Conservation (phyloP, 2,797 vertebrate genomes). For the Borostomias antarcticus region DNA sequence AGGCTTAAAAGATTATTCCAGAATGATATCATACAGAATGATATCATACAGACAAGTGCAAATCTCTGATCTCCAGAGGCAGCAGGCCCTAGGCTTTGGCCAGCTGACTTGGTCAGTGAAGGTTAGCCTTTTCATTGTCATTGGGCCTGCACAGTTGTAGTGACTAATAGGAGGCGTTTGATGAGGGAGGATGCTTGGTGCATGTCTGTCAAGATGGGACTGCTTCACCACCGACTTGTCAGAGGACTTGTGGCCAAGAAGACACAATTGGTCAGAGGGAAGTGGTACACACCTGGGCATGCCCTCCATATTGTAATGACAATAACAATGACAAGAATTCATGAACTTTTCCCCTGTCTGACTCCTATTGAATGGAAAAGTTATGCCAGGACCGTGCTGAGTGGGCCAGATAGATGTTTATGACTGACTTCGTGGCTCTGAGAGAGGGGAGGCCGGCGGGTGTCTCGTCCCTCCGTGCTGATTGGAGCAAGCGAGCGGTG, state of each 20-base stretch:
- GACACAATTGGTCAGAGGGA: conserved; percentile 2
- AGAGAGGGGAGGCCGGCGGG: conserved; percentile 44
- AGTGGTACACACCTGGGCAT: conserved; percentile 31
- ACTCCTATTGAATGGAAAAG: conserved; percentile 26
- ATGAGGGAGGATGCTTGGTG: conserved; percentile 30
- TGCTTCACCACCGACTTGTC: conserved; percentile 25
- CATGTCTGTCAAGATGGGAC: conserved; percentile 6
- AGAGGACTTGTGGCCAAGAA: conserved; percentile 43
- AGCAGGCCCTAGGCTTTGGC: conserved; percentile 36
- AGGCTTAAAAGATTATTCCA: conserved; percentile 73
- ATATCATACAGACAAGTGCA: conserved; percentile 46
- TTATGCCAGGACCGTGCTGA: conserved; percentile 38
- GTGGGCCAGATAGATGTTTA: conserved; percentile 62
- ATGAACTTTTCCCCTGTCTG: conserved; percentile 23
- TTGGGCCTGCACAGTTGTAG: conserved; percentile 39
- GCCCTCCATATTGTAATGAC: conserved; percentile 35
- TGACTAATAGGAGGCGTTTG: conserved; percentile 32
- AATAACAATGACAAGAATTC: conserved; percentile 27
- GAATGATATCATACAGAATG: conserved; percentile 58
- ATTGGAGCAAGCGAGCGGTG: conserved; percentile 23
- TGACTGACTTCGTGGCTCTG: conserved; percentile 44
- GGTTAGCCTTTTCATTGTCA: conserved; percentile 36
- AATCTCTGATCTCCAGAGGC: conserved; percentile 62
- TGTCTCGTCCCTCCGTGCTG: conserved; percentile 43
- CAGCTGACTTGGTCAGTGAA: conserved; percentile 43